Base-by-base conservation (phyloP, 2,797 vertebrate genomes). In the Mycteria americana region DNA sequence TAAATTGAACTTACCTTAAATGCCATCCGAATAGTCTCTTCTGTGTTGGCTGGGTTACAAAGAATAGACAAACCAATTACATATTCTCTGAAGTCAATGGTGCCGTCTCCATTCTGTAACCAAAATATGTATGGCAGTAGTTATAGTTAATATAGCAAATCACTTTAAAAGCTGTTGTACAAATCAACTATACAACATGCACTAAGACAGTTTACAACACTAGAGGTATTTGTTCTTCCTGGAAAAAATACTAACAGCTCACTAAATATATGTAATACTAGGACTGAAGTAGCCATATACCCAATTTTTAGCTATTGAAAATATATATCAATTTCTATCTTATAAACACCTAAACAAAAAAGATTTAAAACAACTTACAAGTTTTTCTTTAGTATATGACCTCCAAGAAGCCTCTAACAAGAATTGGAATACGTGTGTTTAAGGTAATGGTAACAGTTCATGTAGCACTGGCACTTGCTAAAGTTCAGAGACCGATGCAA, bases 31-130 rank as follows among this genome's bases (percentile, higher is more conserved):
- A 99, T 99, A 62, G 99, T 99, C 15, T 99, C 99, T 51, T 99
- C 99, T 0, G 99, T 99, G 98, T 99, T 99, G 33, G 99, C 99
- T 46, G 99, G 99, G 92, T 98, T 98, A 97, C 99, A 99, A 69
- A 99, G 95, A 89, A 99, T 98, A 53, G 98, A 99, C 96, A 99
- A 98, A n/a, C 99, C 99, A 41, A 99, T 99, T 13, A 99, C 99
- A 43, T 99, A 99, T 96, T 99, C 99, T 97, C 99, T 98, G 98
- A 99, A 99, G 98, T 99, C 99, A 8, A 99, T 99, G 91, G 99
- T 99, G 96, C 99, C 99, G 41, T 99, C 99, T 30, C 98, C 98
- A 43, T 99, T 98, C 99, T 99, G 97, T 23, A 93, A 69, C 50
- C 81, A 86, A 92, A 88, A 89, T 39, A 95, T 5, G 15, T 72